Percentiles rank a stretch among this genome's conserved stretches.
phyloP scores from a whole-genome alignment of 2,797 vertebrate genomes.

The Spinus olivaceus region DNA sequence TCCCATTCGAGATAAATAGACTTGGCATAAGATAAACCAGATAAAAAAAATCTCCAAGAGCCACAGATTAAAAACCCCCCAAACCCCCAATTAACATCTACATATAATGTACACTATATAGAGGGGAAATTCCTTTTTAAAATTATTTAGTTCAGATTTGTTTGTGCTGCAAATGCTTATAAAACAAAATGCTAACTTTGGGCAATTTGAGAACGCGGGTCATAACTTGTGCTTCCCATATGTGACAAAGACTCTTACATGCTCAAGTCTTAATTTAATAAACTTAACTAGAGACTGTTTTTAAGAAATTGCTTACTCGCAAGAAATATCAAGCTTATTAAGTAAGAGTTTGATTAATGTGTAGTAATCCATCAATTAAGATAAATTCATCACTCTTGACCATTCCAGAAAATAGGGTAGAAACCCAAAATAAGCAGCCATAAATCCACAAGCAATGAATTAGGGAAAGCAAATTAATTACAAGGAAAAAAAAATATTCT shows the following conservation, averaged over 20 bases:
- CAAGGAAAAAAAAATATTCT: background rate
- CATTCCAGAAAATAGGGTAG: background rate
- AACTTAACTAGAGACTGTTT: background rate
- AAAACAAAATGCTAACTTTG: background rate
- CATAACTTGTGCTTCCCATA: background rate
- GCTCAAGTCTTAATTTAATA: background rate
- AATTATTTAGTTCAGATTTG: background rate
- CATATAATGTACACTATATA: background rate
- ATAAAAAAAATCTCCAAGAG: background rate
- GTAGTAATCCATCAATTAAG: conserved; percentile 5
- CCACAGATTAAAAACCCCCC: background rate
- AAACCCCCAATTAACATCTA: background rate
- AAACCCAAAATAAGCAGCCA: background rate
- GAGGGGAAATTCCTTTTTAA: background rate
- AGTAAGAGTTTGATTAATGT: conserved; percentile 4
- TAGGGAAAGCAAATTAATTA: background rate
- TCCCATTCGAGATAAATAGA: background rate
- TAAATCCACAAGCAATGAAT: background rate
- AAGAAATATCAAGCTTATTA: conserved; percentile 5
- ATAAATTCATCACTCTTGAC: background rate
- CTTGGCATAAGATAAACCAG: background rate
- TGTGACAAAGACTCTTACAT: background rate
- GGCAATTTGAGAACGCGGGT: background rate
- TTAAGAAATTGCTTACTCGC: background rate
- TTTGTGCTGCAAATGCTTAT: background rate